A percentile compares a stretch with the other conserved stretches of the same genome.
phyloP scores from a whole-genome alignment of 2,113 vertebrate genomes.

The Aramus guarauna region DNA sequence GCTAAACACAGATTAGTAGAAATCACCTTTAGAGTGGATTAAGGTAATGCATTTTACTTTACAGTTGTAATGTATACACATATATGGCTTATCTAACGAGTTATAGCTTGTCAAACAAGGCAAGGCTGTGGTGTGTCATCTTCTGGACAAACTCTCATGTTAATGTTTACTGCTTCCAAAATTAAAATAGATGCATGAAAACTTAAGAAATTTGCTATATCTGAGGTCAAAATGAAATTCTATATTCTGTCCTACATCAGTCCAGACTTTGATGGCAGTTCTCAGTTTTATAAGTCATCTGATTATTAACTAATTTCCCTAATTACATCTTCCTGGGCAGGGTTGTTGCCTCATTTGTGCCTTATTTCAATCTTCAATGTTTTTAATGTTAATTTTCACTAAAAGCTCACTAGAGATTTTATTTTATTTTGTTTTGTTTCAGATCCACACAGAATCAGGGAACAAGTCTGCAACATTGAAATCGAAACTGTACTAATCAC shows the following conservation, averaged over 20 bases:
- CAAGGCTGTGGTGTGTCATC: not conserved
- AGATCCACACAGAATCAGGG: not conserved
- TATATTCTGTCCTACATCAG: not conserved
- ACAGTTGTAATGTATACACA: not conserved
- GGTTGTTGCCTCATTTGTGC: not conserved
- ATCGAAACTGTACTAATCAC: not conserved
- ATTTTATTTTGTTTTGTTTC: not conserved
- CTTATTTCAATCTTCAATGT: not conserved
- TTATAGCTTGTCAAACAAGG: not conserved
- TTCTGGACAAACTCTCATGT: not conserved
- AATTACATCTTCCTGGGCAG: not conserved
- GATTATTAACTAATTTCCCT: not conserved
- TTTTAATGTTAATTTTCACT: not conserved
- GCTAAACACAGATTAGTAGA: not conserved
- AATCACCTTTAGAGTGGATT: not conserved
- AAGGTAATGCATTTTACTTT: not conserved
- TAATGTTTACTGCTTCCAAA: not conserved
- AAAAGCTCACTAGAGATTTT: not conserved
- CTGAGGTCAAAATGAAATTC: not conserved
- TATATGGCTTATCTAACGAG: not conserved
- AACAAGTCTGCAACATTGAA: not conserved
- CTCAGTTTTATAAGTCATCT: not conserved
- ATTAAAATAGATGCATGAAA: not conserved
- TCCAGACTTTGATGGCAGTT: not conserved
- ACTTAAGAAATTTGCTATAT: not conserved